Evolutionary conservation across 2,888 invertebrate genomes (phyloP).

Genomic region (Hesperia comma): DNA sequence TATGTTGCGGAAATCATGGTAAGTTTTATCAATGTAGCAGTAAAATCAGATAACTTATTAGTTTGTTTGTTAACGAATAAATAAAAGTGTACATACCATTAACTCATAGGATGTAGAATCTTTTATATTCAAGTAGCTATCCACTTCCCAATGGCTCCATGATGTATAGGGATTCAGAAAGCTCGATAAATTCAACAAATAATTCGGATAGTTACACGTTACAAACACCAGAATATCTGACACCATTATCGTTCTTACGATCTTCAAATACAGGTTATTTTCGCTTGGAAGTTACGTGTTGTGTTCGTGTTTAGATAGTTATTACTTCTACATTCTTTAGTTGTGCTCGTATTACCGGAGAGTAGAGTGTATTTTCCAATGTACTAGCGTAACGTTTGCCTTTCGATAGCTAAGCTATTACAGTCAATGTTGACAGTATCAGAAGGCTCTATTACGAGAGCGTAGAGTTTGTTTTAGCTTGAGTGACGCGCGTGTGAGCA

Average conservation of each 20-base stretch:
- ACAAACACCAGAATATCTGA: conserved; percentile 7
- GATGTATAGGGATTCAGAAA: conserved; percentile 40
- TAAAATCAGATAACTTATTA: too few species aligned
- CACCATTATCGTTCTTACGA: conserved; percentile 6
- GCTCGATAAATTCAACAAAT: conserved; percentile 51
- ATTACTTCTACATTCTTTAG: background rate
- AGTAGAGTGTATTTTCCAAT: conserved; percentile 21
- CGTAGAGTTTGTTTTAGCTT: conserved; percentile 35
- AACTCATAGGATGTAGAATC: too few species aligned
- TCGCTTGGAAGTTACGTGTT: background rate
- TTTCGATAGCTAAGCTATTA: conserved; percentile 24
- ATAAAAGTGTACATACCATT: too few species aligned
- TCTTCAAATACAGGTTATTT: background rate
- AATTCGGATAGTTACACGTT: conserved; percentile 46
- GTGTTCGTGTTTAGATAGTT: conserved; percentile 18
- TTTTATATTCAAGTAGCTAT: conserved; percentile 43
- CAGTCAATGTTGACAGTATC: conserved; percentile 43
- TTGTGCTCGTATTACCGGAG: conserved; percentile 8
- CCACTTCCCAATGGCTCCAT: conserved; percentile 46
- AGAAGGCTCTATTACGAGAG: conserved; percentile 19
- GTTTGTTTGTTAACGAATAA: too few species aligned
- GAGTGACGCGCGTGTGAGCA: conserved; percentile 19
- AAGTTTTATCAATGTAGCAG: too few species aligned
- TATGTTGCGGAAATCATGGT: too few species aligned
- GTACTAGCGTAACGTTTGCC: conserved; percentile 16